These are phyloP conservation scores for Drosophila rufa DNA, from an alignment of 1,140 invertebrate genomes.

Conservation along the genomic window DNA sequence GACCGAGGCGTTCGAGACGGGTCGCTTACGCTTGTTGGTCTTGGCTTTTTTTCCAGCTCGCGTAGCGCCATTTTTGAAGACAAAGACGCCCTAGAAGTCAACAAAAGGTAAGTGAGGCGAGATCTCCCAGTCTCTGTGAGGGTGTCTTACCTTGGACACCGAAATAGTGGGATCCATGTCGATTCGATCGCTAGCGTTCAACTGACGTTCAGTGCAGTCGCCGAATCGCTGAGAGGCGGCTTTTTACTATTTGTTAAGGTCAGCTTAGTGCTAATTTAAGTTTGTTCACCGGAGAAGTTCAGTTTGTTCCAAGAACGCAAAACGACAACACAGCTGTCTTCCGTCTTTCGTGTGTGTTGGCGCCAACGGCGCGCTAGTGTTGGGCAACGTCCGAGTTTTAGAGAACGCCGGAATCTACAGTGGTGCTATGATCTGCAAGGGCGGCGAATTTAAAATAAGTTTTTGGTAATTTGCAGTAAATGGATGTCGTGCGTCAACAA, in stretches of 20 bases:
- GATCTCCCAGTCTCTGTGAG: background rate
- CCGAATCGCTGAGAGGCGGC: background rate
- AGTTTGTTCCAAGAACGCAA: conserved; percentile 9
- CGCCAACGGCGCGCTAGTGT: conserved; percentile 46
- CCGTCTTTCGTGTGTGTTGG: conserved; percentile 26
- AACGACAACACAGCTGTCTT: conserved; percentile 49
- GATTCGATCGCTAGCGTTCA: conserved; percentile 38
- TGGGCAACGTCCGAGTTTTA: conserved; percentile 10
- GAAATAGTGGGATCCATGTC: conserved; percentile 83
- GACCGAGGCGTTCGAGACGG: conserved; percentile 4
- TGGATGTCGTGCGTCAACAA: too few species aligned
- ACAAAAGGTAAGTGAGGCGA: background rate
- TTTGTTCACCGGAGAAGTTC: conserved; percentile 48
- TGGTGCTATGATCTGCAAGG: conserved; percentile 12
- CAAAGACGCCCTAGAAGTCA: conserved; percentile 87
- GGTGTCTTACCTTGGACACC: conserved; percentile 77
- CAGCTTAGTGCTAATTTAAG: conserved; percentile 68
- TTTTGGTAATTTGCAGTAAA: too few species aligned
- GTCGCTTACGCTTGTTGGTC: conserved; percentile 56
- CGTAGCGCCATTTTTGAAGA: conserved; percentile 86
- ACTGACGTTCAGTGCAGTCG: conserved; percentile 16
- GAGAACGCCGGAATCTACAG: conserved; percentile 1
- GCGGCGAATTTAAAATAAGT: background rate
- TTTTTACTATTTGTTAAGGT: conserved; percentile 55
- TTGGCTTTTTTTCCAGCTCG: conserved; percentile 74